Evolutionary conservation across 2,113 vertebrate species (phyloP).

Genomic region (Cheilinus undulatus): DNA sequence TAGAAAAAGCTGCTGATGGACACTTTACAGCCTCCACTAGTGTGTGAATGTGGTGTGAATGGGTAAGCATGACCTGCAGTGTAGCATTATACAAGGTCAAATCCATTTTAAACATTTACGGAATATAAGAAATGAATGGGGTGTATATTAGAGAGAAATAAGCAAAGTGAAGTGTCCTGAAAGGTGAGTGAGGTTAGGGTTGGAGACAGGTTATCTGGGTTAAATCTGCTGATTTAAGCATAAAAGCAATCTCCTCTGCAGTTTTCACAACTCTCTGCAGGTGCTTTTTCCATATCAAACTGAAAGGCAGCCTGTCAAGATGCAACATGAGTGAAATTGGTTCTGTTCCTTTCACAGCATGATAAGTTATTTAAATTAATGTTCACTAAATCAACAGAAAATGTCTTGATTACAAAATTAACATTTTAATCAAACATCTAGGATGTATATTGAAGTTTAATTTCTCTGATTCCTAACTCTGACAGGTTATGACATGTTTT

Average conservation of each 20-base stretch:
- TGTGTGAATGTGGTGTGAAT: no score
- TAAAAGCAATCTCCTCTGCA: neutral
- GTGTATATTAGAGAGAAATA: neutral
- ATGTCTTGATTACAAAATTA: neutral
- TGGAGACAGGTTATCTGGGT: neutral
- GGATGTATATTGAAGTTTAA: neutral
- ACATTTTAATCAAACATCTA: slow-evolving; percentile 3
- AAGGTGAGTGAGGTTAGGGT: no score
- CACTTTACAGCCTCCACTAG: no score
- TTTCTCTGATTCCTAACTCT: neutral
- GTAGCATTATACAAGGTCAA: no score
- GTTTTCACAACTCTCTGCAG: neutral
- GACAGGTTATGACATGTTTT: slow-evolving; percentile 1
- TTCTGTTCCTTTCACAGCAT: neutral
- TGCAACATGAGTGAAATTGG: neutral
- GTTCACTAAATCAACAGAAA: neutral
- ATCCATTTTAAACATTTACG: no score
- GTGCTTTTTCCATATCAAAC: neutral
- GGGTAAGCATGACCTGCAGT: no score
- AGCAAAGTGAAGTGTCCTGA: no score
- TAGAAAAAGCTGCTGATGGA: no score
- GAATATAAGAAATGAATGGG: no score
- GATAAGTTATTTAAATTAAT: slow-evolving; percentile 1
- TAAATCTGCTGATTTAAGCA: neutral
- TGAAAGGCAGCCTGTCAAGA: neutral